A percentile compares a stretch with the other conserved stretches of the same genome.
These are phyloP conservation scores for Osmoderma eremita DNA, from an alignment of 2,888 invertebrate species.

Conservation along the genomic window DNA sequence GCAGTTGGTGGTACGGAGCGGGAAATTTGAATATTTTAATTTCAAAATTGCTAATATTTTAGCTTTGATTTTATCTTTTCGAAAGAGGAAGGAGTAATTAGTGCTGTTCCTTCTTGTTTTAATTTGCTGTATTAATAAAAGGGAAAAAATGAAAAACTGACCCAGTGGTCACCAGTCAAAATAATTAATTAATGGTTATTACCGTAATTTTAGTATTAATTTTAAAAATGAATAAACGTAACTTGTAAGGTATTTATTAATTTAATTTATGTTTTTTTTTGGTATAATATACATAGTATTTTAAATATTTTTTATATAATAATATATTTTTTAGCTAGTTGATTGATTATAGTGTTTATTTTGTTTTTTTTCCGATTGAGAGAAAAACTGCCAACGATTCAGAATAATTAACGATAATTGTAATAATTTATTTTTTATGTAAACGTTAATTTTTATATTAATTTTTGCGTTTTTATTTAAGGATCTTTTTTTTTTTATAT, in stretches of 20 bases:
- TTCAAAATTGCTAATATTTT: no score
- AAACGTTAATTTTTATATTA: constrained; percentile 31
- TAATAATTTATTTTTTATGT: constrained; percentile 32
- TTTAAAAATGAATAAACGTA: constrained; percentile 34
- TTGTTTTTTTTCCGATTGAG: constrained; percentile 26
- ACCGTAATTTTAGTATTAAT: constrained; percentile 39
- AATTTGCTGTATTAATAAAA: constrained; percentile 14
- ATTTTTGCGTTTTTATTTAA: neutral
- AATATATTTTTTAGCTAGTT: constrained; percentile 37
- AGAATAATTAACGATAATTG: constrained; percentile 21
- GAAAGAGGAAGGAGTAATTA: neutral
- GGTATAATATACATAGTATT: constrained; percentile 17
- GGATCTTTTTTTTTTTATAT: neutral
- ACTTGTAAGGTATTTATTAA: constrained; percentile 54
- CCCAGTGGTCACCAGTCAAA: constrained; percentile 46
- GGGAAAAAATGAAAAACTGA: constrained; percentile 10
- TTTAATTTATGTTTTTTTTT: constrained; percentile 56
- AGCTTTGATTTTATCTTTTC: neutral
- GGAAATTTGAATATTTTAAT: constrained; percentile 1
- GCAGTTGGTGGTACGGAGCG: neutral
- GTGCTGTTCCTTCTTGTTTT: constrained; percentile 26
- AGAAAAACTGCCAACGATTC: constrained; percentile 18
- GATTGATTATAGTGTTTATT: constrained; percentile 35
- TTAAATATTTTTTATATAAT: constrained; percentile 31
- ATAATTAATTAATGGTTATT: constrained; percentile 47